phyloP scores from a whole-genome alignment of 2,888 invertebrate genomes.

The Harpalus rubripes region DNA sequence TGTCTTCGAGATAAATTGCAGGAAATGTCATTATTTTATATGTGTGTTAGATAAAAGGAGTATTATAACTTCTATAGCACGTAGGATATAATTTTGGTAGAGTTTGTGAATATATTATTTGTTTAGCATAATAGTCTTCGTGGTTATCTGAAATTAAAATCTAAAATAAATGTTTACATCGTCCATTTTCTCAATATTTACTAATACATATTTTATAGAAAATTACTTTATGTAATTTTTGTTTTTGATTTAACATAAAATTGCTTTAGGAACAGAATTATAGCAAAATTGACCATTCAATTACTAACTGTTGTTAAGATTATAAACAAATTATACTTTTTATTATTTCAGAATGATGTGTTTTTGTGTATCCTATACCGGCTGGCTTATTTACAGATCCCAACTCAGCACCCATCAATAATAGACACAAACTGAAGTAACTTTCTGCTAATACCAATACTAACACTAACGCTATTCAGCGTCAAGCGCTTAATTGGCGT shows the following conservation, averaged over 20 bases:
- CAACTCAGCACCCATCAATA: too few species aligned
- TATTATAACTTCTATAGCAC: not conserved
- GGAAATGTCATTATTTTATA: not conserved
- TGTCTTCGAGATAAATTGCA: not conserved
- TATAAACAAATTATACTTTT: too few species aligned
- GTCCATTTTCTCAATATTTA: not conserved
- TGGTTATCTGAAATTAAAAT: slow-evolving; percentile 3
- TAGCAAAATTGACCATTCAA: too few species aligned
- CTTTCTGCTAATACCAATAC: too few species aligned
- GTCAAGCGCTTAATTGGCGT: too few species aligned
- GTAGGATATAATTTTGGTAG: not conserved
- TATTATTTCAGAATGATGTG: too few species aligned
- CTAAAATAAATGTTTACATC: not conserved
- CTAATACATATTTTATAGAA: not conserved
- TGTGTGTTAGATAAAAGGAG: not conserved
- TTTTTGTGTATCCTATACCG: too few species aligned
- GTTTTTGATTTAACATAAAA: not conserved
- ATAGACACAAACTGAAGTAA: too few species aligned
- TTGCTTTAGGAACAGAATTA: not conserved
- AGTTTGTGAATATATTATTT: slow-evolving; percentile 7
- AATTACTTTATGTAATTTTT: not conserved
- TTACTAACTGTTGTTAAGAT: too few species aligned
- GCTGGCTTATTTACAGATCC: too few species aligned
- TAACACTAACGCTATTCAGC: too few species aligned
- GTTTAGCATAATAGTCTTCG: not conserved